Evolutionary conservation across 2,113 vertebrate species (phyloP), one percentile per base, ranked within the genome.

Genomic region (Plectropomus leopardus): DNA sequence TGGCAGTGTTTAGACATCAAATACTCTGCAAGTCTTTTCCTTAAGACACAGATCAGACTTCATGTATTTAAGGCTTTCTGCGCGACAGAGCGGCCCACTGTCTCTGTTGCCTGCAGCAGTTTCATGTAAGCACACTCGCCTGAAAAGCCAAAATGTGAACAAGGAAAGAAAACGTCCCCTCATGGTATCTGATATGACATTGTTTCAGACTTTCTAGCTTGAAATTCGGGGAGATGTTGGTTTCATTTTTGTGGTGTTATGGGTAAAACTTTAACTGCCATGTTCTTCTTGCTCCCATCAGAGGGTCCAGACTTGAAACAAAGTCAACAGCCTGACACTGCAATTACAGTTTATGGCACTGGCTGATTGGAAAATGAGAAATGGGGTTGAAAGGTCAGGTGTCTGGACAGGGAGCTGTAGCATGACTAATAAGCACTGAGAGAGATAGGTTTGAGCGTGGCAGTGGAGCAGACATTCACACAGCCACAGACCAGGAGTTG

Each of bases 281-380:
- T 28, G 15, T 67, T 34, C 53, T 36, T 54, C 50, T 24, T 34
- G 54, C 58, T 53, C 67, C 75, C 63, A 54, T 66, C 50, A 70
- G 71, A 53, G 55, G 23, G 30, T 66, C 72, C 72, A 23, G 36
- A 76, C 75, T 66, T 69, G 59, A 85, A 86, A 83, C 54, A 67
- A 84, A 87, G 84, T 89, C 72, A 70, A 55, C 87, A 79, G 79
- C 32, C 54, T 86, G 85, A 87, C 90, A 74, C 61, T 63, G 70
- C 89, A 92, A 92, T 93, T 92, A 90, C 68, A 66, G 57, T 81
- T 88, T 79, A 84, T 90, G 88, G 75, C 80, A 61, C 5, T 26
- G 82, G 83, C 82, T 91, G 87, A 92, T 90, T 88, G 78, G 88
- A 86, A 87, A 90, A 82, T 82, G 73, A 85, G 81, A 69, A 88